These are phyloP conservation scores for Aramus guarauna DNA, from an alignment of 2,113 vertebrate genomes.

Conservation along the genomic window DNA sequence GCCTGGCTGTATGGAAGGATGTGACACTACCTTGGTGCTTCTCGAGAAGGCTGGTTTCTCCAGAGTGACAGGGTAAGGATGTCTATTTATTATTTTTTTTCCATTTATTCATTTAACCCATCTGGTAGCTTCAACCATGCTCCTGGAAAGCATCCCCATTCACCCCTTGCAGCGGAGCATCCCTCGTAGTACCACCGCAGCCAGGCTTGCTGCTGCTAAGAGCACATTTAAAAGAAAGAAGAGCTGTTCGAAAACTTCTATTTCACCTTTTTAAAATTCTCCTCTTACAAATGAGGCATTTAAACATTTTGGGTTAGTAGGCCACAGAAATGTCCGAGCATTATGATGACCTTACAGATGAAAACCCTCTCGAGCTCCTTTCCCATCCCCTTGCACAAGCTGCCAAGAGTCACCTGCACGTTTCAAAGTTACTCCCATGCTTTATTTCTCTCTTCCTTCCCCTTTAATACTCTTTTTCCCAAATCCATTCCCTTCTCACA, in stretches of 20 bases:
- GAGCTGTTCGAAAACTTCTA: not conserved
- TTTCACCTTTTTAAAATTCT: not conserved
- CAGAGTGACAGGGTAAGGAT: not conserved
- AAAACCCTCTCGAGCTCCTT: not conserved
- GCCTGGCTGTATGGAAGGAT: not conserved
- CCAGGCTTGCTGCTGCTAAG: not conserved
- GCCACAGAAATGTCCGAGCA: not conserved
- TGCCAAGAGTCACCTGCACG: not conserved
- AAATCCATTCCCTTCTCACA: not conserved
- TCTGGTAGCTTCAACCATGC: not conserved
- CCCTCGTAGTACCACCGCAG: not conserved
- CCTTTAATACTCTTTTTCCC: not conserved
- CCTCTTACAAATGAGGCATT: not conserved
- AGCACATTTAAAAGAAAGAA: not conserved
- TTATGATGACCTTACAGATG: rapidly evolving
- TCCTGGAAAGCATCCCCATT: not conserved
- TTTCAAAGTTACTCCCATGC: not conserved
- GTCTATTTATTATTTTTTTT: too few species aligned
- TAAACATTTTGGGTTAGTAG: not conserved
- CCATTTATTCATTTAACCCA: not conserved
- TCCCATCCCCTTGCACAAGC: not conserved
- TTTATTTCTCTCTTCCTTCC: not conserved
- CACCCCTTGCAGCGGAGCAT: rapidly evolving
- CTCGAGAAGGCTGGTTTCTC: not conserved
- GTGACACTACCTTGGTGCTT: rapidly evolving